These are phyloP conservation scores for Pandemis corylana DNA, from an alignment of 2,888 invertebrate genomes.

Conservation along the genomic window DNA sequence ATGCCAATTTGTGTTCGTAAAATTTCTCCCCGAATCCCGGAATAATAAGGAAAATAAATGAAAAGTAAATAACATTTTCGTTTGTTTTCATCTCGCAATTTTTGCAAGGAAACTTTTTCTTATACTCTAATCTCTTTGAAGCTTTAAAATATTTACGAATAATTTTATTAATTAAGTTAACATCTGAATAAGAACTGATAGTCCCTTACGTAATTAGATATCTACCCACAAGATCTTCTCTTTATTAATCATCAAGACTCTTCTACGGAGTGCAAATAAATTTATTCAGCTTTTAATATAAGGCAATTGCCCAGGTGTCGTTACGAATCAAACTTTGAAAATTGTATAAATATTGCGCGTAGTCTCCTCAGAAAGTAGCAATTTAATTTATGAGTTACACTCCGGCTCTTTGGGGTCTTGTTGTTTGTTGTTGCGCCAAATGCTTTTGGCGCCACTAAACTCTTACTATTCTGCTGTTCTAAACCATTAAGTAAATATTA, in stretches of 20 bases:
- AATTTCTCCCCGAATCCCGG: neutral
- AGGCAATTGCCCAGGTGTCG: neutral
- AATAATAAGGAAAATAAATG: slow-evolving; percentile 32
- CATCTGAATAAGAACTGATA: neutral
- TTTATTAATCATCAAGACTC: neutral
- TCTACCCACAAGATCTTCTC: neutral
- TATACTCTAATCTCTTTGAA: slow-evolving; percentile 28
- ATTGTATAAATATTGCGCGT: neutral
- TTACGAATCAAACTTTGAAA: neutral
- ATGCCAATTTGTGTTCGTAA: slow-evolving; percentile 24
- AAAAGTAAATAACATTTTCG: slow-evolving; percentile 23
- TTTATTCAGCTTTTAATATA: neutral
- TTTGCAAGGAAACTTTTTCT: slow-evolving; percentile 21
- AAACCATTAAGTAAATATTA: neutral
- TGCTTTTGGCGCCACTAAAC: neutral
- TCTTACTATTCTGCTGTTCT: neutral
- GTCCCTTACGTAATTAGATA: neutral
- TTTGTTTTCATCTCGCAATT: slow-evolving; percentile 20
- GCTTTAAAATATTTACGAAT: slow-evolving; percentile 20
- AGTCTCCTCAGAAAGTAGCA: neutral
- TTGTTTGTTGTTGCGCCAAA: neutral
- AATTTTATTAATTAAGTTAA: slow-evolving; percentile 1
- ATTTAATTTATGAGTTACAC: neutral
- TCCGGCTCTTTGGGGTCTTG: neutral
- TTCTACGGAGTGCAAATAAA: neutral